Base-by-base conservation (phyloP, 2,797 vertebrate species). In the Cichlasoma orientale region DNA sequence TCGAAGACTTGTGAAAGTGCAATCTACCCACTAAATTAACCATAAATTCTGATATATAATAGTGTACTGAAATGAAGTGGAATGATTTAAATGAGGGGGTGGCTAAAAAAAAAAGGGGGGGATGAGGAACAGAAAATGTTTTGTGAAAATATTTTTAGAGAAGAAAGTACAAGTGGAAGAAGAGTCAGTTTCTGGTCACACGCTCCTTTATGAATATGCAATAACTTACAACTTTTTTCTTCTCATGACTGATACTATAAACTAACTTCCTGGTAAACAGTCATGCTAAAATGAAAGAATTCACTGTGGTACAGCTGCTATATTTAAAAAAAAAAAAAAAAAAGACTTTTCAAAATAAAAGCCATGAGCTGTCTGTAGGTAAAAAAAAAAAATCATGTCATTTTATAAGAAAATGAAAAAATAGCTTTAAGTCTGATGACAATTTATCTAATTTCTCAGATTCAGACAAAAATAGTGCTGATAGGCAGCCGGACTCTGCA, bases 391-490 rank as follows among this genome's bases (percentile, higher is more conserved):
- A 79, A 10, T 72, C 70, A 74, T 12, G 36, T 52, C 66, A 47
- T 31, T 10, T 9, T 71, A 36, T 36, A 36, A 63, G 77, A 21
- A 57, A 80, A 81, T 56, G 2, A 71, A 82, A 87, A 68, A 14
- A 75, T 50, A 53, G 55, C 66, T 74, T 86, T 4, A 58, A n/a
- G 29, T 75, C 44, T 27, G 72, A 81, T 47, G 81, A 87, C 74
- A 68, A 44, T 27, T 78, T 11, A 56, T 85, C 47, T 50, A 73
- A 76, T 84, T 79, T 85, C 72, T 87, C 82, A 2, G 53, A 88
- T 79, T 90, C 70, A 71, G 78, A 79, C 56, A 68, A n/a, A 81
- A 86, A 80, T 75, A 77, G 76, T 80, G 86, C 87, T 74, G 87
- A 84, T 23, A 7, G 81, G 80, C 83, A 57, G 82, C 77, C 29